Base-by-base conservation (phyloP, 2,888 invertebrate species). In the Lasioglossum oenotherae region DNA sequence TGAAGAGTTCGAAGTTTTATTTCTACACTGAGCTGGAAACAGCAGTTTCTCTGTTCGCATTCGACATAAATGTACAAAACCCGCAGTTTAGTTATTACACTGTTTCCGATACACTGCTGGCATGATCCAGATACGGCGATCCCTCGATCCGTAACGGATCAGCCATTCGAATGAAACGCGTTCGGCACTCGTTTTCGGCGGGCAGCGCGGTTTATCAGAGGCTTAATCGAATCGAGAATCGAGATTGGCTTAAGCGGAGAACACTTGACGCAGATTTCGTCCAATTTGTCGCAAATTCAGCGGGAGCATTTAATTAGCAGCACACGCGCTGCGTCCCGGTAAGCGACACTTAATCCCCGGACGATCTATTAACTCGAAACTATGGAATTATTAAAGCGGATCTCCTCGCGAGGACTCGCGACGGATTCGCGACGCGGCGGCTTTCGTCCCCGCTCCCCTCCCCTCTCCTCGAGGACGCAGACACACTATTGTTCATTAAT, bases 141-240 rank as follows among this genome's bases (percentile, higher is more conserved):
- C 23, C 53, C 53, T 53, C 53, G 53, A 10, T 23, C 53, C 53
- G 53, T 53, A 53, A 53, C 23, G 53, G 23, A 23, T 53, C 53
- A 10, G 53, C 10, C 23, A 23, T 53, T 23, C 53, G 60, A 27
- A 60, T 27, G 27, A 27, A 60, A 60, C 60, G 60, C 27, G 41
- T 12, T n/a, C 23, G 41, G 6, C 41, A 27, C 60, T 41, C 16
- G 69, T 74, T 71, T 75, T 38, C 44, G 41, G 53, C 72, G 73
- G 57, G 67, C 60, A 69, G 16, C 67, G 74, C 74, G 60, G 78
- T 80, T 82, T 76, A 79, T 75, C 67, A 76, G 53, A 73, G 87
- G 46, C 78, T 86, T 86, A 80, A 84, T 83, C 81, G 72, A 80
- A 84, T 86, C 77, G 79, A 41, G 71, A 80, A 81, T 76, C 80